Evolutionary conservation across 2,797 vertebrate genomes (phyloP).

Genomic region (Bovichtus variegatus): DNA sequence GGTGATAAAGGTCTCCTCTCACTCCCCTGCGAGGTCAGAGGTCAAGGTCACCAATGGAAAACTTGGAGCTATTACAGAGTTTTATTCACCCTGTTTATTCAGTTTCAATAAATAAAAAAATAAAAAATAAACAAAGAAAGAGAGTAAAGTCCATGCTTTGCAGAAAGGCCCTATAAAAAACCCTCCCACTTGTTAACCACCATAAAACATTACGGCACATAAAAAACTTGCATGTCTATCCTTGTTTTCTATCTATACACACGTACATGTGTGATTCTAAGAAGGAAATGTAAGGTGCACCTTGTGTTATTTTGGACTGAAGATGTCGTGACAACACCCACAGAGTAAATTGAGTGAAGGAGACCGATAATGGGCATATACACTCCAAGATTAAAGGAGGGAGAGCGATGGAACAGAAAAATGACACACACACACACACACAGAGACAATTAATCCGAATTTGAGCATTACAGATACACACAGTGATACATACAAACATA

Average conservation of each 20-base stretch:
- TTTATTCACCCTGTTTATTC: neutral
- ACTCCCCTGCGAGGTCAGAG: neutral
- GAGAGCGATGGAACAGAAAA: conserved; percentile 6
- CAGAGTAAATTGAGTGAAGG: conserved; percentile 30
- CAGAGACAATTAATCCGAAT: too few species aligned
- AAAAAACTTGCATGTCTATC: neutral
- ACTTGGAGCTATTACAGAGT: neutral
- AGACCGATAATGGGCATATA: conserved; percentile 8
- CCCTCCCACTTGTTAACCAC: neutral
- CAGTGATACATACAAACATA: neutral
- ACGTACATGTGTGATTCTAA: neutral
- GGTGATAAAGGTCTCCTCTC: neutral
- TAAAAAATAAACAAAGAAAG: neutral
- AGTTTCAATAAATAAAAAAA: neutral
- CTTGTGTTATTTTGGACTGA: neutral
- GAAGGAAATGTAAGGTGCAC: neutral
- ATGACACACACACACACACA: neutral
- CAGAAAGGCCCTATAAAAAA: too few species aligned
- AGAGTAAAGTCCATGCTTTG: neutral
- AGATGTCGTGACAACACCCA: conserved; percentile 42
- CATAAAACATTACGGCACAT: neutral
- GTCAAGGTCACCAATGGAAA: conserved; percentile 2
- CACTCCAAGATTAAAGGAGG: conserved; percentile 24
- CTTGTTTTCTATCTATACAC: neutral
- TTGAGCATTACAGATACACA: neutral